Conservation (phyloP, 2,888 invertebrate genomes). For the Stramonita haemastoma region DNA sequence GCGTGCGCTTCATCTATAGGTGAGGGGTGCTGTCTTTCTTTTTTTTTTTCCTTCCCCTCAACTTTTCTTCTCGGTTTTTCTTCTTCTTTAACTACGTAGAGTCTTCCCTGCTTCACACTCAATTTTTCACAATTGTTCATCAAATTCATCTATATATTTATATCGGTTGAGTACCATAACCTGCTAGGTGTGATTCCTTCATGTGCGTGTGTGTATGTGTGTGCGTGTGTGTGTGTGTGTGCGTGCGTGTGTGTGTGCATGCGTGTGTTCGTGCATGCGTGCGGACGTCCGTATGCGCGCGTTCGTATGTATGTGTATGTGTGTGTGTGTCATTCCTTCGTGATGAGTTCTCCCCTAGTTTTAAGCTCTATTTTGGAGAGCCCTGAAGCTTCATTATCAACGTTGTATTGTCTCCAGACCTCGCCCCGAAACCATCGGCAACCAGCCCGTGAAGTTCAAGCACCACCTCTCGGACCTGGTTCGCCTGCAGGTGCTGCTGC, state of each 20-base stretch:
- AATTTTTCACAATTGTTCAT: not conserved
- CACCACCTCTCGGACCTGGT: constrained; percentile 51
- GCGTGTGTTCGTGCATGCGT: not conserved
- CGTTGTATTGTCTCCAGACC: not conserved
- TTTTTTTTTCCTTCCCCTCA: not conserved
- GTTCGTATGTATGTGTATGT: not conserved
- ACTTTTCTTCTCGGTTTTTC: not conserved
- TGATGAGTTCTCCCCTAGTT: too few relatives aligned
- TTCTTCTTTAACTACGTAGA: not conserved
- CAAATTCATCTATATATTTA: not conserved
- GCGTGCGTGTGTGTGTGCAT: not conserved
- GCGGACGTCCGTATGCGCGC: not conserved
- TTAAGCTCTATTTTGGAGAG: too few relatives aligned
- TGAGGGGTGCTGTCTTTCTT: not conserved
- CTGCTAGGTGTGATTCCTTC: not conserved
- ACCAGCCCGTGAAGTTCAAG: not conserved
- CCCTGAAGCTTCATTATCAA: too few relatives aligned
- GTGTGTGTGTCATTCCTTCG: too few relatives aligned
- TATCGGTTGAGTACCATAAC: not conserved
- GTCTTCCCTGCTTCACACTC: not conserved
- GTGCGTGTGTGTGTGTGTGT: not conserved
- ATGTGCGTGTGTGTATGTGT: not conserved
- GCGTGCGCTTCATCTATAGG: constrained; percentile 46
- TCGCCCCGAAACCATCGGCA: constrained; percentile 36
- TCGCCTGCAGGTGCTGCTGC: constrained; percentile 49